Percentiles rank a stretch among this genome's conserved stretches.
Evolutionary conservation across 2,113 vertebrate genomes (phyloP).

Genomic region (Ciconia boyciana): DNA sequence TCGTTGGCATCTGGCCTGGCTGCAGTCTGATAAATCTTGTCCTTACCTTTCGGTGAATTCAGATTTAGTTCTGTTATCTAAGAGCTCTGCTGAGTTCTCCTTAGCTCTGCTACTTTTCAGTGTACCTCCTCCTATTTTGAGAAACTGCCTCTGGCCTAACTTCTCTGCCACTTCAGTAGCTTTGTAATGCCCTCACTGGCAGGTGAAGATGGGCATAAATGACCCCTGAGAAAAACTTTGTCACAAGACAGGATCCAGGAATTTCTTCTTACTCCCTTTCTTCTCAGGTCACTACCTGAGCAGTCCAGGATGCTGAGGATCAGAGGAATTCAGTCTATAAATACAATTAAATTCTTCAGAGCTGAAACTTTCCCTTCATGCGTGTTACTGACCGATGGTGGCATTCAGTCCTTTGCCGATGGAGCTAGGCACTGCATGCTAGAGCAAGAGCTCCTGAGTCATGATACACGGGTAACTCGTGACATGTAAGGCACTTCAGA

Average conservation of each 20-base stretch:
- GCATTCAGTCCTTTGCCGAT: not conserved
- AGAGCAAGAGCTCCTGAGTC: not conserved
- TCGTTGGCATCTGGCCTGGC: not conserved
- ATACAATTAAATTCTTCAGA: not conserved
- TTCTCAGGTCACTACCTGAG: not conserved
- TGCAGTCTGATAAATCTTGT: not conserved
- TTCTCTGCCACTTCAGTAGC: not conserved
- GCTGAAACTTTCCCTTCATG: not conserved
- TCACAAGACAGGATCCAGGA: not conserved
- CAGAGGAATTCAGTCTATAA: not conserved
- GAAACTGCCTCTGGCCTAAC: not conserved
- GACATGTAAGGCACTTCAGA: not conserved
- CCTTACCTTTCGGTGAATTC: not conserved
- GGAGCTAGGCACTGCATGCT: not conserved
- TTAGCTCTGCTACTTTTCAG: not conserved
- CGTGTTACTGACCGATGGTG: rapidly evolving
- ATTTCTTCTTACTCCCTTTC: not conserved
- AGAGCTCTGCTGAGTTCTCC: not conserved
- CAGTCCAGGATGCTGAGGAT: not conserved
- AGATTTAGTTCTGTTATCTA: not conserved
- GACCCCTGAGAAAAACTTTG: not conserved
- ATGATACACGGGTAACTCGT: not conserved
- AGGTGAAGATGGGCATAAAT: not conserved
- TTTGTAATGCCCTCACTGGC: not conserved
- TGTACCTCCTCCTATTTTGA: not conserved